These are phyloP conservation scores for Coptodon bakossiorum DNA, from an alignment of 2,113 vertebrate genomes.

Conservation along the genomic window DNA sequence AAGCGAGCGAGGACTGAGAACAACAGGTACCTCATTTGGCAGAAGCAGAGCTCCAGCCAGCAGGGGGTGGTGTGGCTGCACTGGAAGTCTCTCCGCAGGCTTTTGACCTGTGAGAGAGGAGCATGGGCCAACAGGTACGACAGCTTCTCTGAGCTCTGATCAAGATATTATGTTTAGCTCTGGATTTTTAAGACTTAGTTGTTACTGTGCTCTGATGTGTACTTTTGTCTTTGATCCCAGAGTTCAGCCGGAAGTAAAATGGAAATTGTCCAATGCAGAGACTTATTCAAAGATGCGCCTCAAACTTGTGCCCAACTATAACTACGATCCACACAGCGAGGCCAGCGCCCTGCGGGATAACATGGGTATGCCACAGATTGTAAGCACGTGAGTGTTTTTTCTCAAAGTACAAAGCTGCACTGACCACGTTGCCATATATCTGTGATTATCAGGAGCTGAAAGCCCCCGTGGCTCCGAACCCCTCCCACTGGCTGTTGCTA, in stretches of 20 bases:
- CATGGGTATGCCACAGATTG: slow-evolving; percentile 72
- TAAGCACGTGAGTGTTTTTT: not conserved
- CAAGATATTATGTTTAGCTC: not conserved
- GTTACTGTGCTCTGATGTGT: not conserved
- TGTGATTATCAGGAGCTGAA: slow-evolving; percentile 74
- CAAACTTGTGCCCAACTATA: slow-evolving; percentile 92
- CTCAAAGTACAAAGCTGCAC: not conserved
- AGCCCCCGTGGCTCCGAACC: slow-evolving; percentile 77
- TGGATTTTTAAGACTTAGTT: not conserved
- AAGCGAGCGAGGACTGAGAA: slow-evolving; percentile 79
- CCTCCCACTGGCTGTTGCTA: slow-evolving; percentile 85
- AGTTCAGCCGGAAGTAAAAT: slow-evolving; percentile 73
- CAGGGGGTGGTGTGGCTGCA: slow-evolving; percentile 81
- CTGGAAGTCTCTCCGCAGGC: slow-evolving; percentile 81
- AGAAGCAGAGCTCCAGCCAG: slow-evolving; percentile 83
- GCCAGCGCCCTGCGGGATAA: slow-evolving; percentile 95
- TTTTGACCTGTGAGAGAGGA: slow-evolving; percentile 81
- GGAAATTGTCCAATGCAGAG: slow-evolving; percentile 87
- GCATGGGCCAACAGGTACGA: slow-evolving; percentile 85
- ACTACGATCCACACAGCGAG: slow-evolving; percentile 83
- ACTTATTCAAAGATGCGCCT: slow-evolving; percentile 95
- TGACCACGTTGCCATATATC: not conserved
- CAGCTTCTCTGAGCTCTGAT: not conserved
- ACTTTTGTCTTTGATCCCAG: slow-evolving; percentile 19
- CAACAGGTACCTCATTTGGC: slow-evolving; percentile 64